A percentile compares a stretch with the other conserved stretches of the same genome.
phyloP scores from a whole-genome alignment of 2,113 vertebrate genomes.

The Urocitellus parryii region DNA sequence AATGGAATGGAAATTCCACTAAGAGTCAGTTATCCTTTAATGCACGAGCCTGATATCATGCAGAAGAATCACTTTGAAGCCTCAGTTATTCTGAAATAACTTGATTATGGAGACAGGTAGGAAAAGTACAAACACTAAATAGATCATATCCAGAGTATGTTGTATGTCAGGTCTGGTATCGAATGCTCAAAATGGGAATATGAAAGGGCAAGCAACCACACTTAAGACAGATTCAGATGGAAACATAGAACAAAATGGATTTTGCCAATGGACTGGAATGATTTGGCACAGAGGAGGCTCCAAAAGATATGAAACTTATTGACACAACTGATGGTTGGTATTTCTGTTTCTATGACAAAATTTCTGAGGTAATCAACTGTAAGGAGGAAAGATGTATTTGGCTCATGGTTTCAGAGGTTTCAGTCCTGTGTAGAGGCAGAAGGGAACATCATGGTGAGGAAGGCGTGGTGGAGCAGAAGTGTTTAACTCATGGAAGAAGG shows the following conservation, averaged over 20 bases:
- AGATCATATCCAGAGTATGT: not conserved
- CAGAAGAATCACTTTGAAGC: not conserved
- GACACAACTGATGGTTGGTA: not conserved
- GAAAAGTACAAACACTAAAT: not conserved
- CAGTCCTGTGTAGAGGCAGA: not conserved
- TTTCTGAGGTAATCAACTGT: not conserved
- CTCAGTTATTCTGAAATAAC: not conserved
- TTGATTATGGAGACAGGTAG: not conserved
- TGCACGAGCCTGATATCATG: not conserved
- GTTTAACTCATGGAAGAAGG: not conserved
- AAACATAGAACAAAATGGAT: no score
- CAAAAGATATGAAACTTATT: not conserved
- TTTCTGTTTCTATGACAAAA: not conserved
- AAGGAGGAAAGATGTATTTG: not conserved
- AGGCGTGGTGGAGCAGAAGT: not conserved
- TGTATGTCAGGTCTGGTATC: not conserved
- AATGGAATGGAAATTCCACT: not conserved
- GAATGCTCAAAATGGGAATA: not conserved
- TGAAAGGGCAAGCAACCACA: no score
- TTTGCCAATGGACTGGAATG: not conserved
- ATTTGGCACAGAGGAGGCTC: not conserved
- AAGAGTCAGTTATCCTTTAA: not conserved
- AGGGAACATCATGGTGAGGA: not conserved
- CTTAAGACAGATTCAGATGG: not conserved
- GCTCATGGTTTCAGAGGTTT: not conserved